Conservation (phyloP, 2,113 vertebrate species). For the Hiodon alosoides region DNA sequence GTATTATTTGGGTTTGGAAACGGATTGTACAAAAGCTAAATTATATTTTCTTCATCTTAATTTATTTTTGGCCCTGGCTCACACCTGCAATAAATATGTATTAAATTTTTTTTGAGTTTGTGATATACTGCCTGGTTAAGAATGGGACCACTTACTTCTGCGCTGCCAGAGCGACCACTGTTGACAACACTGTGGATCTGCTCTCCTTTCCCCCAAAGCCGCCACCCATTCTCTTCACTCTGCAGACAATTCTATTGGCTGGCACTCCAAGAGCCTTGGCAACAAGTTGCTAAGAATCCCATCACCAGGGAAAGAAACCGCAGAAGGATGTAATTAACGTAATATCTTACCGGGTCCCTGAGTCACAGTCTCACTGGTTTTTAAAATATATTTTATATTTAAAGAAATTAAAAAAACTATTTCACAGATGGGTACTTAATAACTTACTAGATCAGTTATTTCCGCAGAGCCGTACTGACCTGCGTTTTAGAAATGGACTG, state of each 20-base stretch:
- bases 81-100: too few species aligned
- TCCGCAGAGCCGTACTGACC: constrained; percentile 42
- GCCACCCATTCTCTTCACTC: constrained; percentile 92
- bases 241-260: constrained; percentile 72
- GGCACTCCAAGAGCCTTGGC: constrained; percentile 79
- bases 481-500: constrained; percentile 74
- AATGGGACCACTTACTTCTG: constrained; percentile 62
- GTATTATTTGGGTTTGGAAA: too few species aligned
- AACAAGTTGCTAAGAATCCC: constrained; percentile 55
- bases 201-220: constrained; percentile 96
- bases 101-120: too few species aligned
- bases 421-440: not conserved
- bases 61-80: too few species aligned
- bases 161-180: constrained; percentile 81
- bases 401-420: too few species aligned
- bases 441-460: not conserved
- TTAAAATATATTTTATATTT: too few species aligned
- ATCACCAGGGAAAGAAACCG: not conserved
- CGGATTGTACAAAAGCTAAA: too few species aligned
- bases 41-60: too few species aligned
- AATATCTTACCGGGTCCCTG: not conserved
- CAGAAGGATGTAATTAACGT: not conserved
- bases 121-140: not conserved
- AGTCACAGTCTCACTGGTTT: too few species aligned
- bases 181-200: constrained; percentile 69